Conservation (phyloP, 2,113 vertebrate species). For the Apeltes quadracus region DNA sequence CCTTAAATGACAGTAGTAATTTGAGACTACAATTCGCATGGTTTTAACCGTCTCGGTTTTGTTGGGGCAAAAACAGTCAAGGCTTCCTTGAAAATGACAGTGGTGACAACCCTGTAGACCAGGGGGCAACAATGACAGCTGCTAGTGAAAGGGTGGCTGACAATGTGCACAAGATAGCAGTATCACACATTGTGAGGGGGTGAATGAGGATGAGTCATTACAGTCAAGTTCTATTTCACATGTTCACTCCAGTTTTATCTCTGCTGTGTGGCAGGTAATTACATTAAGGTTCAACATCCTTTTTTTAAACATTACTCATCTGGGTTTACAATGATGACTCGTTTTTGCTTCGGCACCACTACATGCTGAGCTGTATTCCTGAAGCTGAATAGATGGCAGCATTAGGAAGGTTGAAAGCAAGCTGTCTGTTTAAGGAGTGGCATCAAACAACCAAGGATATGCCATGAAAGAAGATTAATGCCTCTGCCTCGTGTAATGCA, state of each 20-base stretch:
- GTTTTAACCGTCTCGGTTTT: constrained; percentile 18
- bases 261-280: constrained; percentile 23
- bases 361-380: constrained; percentile 3
- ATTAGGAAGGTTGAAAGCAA: constrained; percentile 20
- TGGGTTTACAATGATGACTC: constrained; percentile 18
- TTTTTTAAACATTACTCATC: constrained; percentile 38
- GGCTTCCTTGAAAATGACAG: constrained; percentile 39
- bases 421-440: constrained; percentile 1
- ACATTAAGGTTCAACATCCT: constrained; percentile 13
- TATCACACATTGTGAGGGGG: constrained; percentile 31
- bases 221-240: constrained; percentile 8
- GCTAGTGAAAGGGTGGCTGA: constrained; percentile 28
- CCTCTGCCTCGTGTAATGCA: constrained; percentile 25
- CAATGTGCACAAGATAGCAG: constrained; percentile 37
- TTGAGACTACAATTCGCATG: constrained; percentile 2
- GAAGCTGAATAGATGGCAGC: constrained; percentile 16
- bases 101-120: constrained; percentile 8
- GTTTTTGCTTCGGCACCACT: constrained; percentile 12
- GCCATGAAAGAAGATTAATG: constrained; percentile 32
- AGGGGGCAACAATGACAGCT: constrained; percentile 26
- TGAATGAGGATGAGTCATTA: constrained; percentile 28
- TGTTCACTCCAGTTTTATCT: constrained; percentile 6
- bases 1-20: constrained; percentile 20
- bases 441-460: constrained; percentile 20
- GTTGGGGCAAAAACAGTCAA: constrained; percentile 19